These are phyloP conservation scores for Enteromius argenteus DNA, from an alignment of 2,797 vertebrate species.

Conservation along the genomic window DNA sequence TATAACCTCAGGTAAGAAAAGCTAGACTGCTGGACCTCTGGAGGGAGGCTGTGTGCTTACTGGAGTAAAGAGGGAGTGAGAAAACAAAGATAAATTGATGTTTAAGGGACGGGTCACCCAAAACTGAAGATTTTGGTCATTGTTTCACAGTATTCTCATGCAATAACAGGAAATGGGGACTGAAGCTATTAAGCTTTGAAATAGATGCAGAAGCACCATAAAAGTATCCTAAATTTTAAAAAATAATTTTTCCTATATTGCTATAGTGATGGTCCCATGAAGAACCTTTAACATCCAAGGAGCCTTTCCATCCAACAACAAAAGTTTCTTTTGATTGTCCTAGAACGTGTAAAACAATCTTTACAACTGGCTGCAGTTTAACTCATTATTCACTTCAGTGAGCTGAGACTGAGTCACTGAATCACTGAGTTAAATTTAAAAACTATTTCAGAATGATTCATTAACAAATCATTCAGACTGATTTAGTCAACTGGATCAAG, in stretches of 20 bases:
- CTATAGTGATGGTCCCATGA: neutral
- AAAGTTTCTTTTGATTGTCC: neutral
- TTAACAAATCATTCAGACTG: neutral
- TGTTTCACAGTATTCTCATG: neutral
- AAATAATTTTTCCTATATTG: neutral
- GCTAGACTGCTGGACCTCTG: constrained; percentile 69
- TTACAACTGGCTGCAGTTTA: neutral
- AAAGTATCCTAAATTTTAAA: neutral
- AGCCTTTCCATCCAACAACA: neutral
- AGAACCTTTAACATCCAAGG: neutral
- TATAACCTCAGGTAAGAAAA: constrained; percentile 79
- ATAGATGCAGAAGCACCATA: neutral
- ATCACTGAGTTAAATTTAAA: neutral
- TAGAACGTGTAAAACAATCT: no score
- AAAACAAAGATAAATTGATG: constrained; percentile 18
- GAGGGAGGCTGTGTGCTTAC: neutral
- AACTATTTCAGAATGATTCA: neutral
- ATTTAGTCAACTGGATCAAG: neutral
- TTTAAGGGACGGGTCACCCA: constrained; percentile 11
- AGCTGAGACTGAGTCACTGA: neutral
- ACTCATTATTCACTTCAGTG: neutral
- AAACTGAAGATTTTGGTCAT: no score
- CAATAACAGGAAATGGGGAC: neutral
- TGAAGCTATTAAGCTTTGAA: neutral
- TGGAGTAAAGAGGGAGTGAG: constrained; percentile 54